These are phyloP conservation scores for Tetropium fuscum DNA, from an alignment of 2,888 invertebrate species.

Conservation along the genomic window DNA sequence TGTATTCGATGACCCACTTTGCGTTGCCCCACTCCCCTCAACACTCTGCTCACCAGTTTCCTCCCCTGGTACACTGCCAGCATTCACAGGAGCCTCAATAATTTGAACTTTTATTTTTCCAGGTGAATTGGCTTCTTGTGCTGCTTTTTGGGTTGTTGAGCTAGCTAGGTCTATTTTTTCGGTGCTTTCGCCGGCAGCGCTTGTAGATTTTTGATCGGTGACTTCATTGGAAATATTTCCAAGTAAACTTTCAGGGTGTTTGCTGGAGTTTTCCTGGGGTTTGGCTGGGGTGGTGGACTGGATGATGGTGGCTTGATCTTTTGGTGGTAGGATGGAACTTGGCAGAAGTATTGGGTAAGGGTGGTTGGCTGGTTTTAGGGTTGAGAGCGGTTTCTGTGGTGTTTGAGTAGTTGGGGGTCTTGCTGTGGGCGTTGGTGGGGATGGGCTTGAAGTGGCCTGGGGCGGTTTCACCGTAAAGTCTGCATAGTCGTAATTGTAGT, in stretches of 20 bases:
- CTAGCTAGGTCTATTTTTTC: background rate
- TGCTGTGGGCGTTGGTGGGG: constrained; percentile 25
- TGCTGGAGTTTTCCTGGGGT: background rate
- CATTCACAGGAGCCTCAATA: constrained; percentile 38
- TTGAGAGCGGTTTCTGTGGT: constrained; percentile 14
- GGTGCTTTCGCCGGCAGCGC: background rate
- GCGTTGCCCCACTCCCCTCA: constrained; percentile 38
- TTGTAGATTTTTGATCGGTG: background rate
- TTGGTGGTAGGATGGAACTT: constrained; percentile 21
- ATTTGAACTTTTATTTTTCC: constrained; percentile 57
- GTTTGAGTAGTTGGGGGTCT: constrained; percentile 11
- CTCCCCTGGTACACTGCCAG: constrained; percentile 40
- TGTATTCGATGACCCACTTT: constrained; percentile 54
- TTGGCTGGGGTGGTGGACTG: constrained; percentile 4
- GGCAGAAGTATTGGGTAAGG: constrained; percentile 20
- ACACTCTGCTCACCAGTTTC: constrained; percentile 22
- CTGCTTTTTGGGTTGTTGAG: constrained; percentile 11
- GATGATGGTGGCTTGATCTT: constrained; percentile 22
- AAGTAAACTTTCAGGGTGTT: background rate
- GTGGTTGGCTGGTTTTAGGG: constrained; percentile 20
- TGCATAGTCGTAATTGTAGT: constrained; percentile 79
- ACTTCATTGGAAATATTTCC: background rate
- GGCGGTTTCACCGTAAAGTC: constrained; percentile 78
- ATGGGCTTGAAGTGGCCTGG: constrained; percentile 40
- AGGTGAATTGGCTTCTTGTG: constrained; percentile 37